These are phyloP conservation scores for Drosophila guanche DNA, from an alignment of 1,140 invertebrate genomes.

Conservation along the genomic window DNA sequence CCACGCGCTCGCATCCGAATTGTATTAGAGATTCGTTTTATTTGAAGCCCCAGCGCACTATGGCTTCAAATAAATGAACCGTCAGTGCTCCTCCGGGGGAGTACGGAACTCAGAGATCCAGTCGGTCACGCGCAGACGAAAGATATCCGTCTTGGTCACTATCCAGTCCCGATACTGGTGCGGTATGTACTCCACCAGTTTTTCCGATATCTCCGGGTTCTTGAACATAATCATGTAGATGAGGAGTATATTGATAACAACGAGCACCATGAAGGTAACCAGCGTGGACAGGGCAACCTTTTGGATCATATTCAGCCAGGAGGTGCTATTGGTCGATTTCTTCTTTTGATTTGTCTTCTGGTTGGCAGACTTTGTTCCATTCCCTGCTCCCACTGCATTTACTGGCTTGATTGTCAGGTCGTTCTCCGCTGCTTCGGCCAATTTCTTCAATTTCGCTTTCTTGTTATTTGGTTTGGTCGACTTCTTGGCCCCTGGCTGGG, in stretches of 20 bases:
- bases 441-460: slow-evolving; percentile 68
- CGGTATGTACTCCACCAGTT: slow-evolving; percentile 75
- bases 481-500: slow-evolving; percentile 34
- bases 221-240: slow-evolving; percentile 82
- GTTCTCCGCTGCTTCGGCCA: slow-evolving; percentile 44
- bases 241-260: slow-evolving; percentile 68
- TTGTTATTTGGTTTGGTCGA: slow-evolving; percentile 57
- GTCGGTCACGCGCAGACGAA: slow-evolving; percentile 75
- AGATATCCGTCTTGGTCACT: slow-evolving; percentile 77
- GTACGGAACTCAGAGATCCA: slow-evolving; percentile 81
- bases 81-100: slow-evolving; percentile 81
- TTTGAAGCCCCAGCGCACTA: slow-evolving; percentile 76
- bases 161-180: slow-evolving; percentile 82
- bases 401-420: slow-evolving; percentile 68
- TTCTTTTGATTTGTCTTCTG: slow-evolving; percentile 70
- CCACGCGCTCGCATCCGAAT: slow-evolving; percentile 65
- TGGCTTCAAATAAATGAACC: slow-evolving; percentile 83
- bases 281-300: slow-evolving; percentile 70
- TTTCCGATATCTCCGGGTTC: slow-evolving; percentile 79
- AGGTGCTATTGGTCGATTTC: slow-evolving; percentile 40
- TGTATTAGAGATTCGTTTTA: slow-evolving; percentile 37
- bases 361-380: slow-evolving; percentile 35
- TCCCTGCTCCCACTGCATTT: slow-evolving; percentile 20
- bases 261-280: slow-evolving; percentile 68
- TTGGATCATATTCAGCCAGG: slow-evolving; percentile 43